Base-by-base conservation (phyloP, 2,113 vertebrate species). In the Sigmodon hispidus region DNA sequence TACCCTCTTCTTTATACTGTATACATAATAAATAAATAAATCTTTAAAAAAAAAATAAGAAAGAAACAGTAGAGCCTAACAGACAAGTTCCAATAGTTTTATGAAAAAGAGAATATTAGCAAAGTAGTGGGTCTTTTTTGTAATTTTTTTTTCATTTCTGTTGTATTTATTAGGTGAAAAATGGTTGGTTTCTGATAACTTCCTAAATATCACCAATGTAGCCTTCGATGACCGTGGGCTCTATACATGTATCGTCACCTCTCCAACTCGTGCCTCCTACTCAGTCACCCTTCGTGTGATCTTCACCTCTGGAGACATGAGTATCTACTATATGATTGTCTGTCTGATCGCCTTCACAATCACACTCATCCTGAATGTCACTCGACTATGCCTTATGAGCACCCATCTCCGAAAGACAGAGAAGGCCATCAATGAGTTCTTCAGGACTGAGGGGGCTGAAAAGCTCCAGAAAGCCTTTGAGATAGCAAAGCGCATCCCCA, bases 401-500 rank as follows among this genome's bases (percentile, higher is more conserved):
- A 99, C 99, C 94, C 99, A 99, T 98, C 99, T 99, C 57, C 99
- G 99, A 95, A 99, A 99, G 96, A 99, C 99, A 0, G 99, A 99
- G 98, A 98, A 98, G 59, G 99, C 99, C 94, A 99, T 99, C 98
- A 99, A 99, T 6, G 99, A 99, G 31, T 99, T 99, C 98, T 99
- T 99, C 98, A 98, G 99, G 80, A 99, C 99, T 0, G 99, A 99
- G 90, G 99, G 99, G 4, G 98, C 99, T 0, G 99, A 99, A 98
- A 99, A 99, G 97, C 98, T 99, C 61, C 99, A 99, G 98, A 99
- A 99, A 89, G 99, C 99, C 1, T 99, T 99, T 15, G 99, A 99
- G 98, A 99, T 99, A 2, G 99, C 99, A 95, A 99, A 99, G 96
- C 99, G 98, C 2, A 99, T 99, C 89, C 99, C 99, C 34, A 99